Conservation (phyloP, 2,113 vertebrate genomes). For the Asarcornis scutulata region DNA sequence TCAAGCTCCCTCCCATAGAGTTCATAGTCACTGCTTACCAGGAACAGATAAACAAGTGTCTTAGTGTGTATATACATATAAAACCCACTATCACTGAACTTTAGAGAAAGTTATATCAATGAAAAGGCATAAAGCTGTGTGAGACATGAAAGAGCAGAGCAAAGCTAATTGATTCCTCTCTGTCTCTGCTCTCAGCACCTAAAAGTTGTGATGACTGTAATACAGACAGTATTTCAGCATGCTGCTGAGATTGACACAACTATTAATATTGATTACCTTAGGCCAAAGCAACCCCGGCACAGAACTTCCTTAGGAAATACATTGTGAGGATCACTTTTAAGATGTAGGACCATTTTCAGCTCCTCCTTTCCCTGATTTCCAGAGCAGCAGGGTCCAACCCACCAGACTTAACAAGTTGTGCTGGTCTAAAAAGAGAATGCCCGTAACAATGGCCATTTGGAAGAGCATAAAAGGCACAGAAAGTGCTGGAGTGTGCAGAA, state of each 20-base stretch:
- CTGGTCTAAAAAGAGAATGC: not conserved
- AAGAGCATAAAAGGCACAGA: not conserved
- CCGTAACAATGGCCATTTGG: not conserved
- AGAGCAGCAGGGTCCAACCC: not conserved
- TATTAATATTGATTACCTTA: not conserved
- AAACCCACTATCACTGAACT: not conserved
- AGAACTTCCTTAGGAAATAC: not conserved
- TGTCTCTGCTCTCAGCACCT: not conserved
- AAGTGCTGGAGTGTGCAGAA: slow-evolving; percentile 26
- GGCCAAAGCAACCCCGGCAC: not conserved
- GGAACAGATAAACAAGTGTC: not conserved
- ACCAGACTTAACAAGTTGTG: not conserved
- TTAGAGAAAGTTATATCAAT: not conserved
- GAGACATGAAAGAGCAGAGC: not conserved
- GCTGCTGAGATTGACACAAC: not conserved
- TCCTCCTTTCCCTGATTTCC: not conserved
- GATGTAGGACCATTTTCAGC: not conserved
- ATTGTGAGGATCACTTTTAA: not conserved
- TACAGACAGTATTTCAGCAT: not conserved
- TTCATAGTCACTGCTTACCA: not conserved
- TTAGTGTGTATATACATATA: not conserved
- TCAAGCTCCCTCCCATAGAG: not conserved
- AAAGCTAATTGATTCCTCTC: not conserved
- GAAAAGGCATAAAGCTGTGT: not conserved
- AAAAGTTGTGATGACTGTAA: not conserved